A percentile compares a stretch with the other conserved stretches of the same genome.
Conservation (phyloP, 2,113 vertebrate species). For the Brachirus orientalis region DNA sequence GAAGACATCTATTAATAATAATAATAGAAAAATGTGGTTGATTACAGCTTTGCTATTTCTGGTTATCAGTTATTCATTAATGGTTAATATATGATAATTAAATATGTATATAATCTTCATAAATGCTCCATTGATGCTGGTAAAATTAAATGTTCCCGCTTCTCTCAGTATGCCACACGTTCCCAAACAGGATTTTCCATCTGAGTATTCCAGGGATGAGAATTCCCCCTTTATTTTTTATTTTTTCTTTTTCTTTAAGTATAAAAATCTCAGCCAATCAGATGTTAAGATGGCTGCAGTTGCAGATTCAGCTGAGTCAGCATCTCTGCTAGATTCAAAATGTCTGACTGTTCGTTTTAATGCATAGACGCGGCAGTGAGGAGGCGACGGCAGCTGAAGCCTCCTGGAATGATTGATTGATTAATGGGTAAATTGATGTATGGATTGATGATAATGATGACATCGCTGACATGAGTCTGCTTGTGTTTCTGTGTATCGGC, state of each 20-base stretch:
- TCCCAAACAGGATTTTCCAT: background rate
- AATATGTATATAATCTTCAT: background rate
- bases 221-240: too few relatives aligned
- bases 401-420: conserved; percentile 27
- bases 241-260: background rate
- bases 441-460: background rate
- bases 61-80: background rate
- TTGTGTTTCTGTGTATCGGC: conserved; percentile 57
- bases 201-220: background rate
- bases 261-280: background rate
- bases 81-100: background rate
- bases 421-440: too few relatives aligned
- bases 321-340: too few relatives aligned
- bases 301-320: too few relatives aligned
- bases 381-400: conserved; percentile 52
- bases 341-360: background rate
- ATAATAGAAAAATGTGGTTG: too few relatives aligned
- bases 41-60: background rate
- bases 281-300: background rate
- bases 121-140: too few relatives aligned
- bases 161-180: background rate
- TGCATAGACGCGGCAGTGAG: too few relatives aligned
- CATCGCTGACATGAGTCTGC: conserved; percentile 42
- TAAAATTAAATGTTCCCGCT: background rate
- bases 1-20: too few relatives aligned